A percentile compares a stretch with the other conserved stretches of the same genome.
Evolutionary conservation across 2,113 vertebrate species (phyloP).

Genomic region (Ginglymostoma cirratum): DNA sequence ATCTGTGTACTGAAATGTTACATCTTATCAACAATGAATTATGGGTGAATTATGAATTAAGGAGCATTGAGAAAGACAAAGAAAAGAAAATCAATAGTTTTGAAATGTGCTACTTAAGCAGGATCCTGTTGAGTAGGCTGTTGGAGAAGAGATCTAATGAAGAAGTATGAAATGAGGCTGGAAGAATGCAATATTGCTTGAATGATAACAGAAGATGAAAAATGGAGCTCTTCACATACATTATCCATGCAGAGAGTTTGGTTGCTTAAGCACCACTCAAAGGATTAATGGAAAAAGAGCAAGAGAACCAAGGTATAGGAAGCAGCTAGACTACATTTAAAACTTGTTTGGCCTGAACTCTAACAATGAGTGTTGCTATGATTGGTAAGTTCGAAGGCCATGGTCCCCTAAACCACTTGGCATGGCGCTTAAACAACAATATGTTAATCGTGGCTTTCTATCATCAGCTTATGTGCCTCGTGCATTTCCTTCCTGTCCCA

Average conservation of each 20-base stretch:
- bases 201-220: background rate
- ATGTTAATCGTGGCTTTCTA: no score
- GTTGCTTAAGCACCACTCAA: background rate
- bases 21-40: background rate
- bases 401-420: background rate
- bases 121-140: background rate
- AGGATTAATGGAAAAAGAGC: background rate
- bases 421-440: background rate
- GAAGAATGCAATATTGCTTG: background rate
- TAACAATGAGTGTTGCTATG: background rate
- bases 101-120: background rate
- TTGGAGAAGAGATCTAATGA: background rate
- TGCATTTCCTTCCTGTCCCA: slow-evolving; percentile 1
- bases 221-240: background rate
- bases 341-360: background rate
- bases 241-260: background rate
- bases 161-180: background rate
- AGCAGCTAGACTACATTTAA: background rate
- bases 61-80: background rate
- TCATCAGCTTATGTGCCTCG: background rate
- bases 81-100: background rate
- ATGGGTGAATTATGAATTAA: background rate
- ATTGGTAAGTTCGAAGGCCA: background rate
- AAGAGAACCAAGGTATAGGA: background rate
- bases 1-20: background rate